Evolutionary conservation across 2,113 vertebrate species (phyloP).

Genomic region (Cephalopterus ornatus): DNA sequence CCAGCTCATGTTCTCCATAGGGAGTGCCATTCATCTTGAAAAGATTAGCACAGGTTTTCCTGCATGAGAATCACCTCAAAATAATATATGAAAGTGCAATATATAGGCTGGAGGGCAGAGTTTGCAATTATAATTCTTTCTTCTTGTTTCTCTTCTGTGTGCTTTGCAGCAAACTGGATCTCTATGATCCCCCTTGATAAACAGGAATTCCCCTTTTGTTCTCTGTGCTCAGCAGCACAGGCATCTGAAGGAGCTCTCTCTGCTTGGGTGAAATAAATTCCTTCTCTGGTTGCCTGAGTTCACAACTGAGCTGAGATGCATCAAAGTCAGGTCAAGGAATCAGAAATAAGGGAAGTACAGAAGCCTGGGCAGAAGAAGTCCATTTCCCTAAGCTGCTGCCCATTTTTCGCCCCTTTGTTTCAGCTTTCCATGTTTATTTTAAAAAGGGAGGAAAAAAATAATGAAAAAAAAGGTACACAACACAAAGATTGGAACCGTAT

Average conservation of each 20-base stretch:
- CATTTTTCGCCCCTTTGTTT: not conserved
- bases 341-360: conserved; percentile 15
- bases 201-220: conserved; percentile 16
- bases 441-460: not conserved
- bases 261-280: conserved; percentile 19
- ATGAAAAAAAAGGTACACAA: not conserved
- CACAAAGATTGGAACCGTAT: not conserved
- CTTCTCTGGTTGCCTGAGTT: conserved; percentile 29
- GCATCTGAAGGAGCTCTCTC: not conserved
- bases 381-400: not conserved
- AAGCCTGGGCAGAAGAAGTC: not conserved
- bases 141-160: not conserved
- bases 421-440: not conserved
- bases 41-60: not conserved
- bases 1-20: not conserved
- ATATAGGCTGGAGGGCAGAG: not conserved
- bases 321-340: conserved; percentile 59
- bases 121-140: not conserved
- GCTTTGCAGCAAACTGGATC: not conserved
- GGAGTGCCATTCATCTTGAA: not conserved
- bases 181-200: not conserved
- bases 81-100: not conserved
- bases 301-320: not conserved
- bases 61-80: not conserved
- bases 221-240: not conserved